Percentiles rank a stretch among this genome's conserved stretches.
phyloP scores from a whole-genome alignment of 2,888 invertebrate genomes.

The Acleris sparsana region DNA sequence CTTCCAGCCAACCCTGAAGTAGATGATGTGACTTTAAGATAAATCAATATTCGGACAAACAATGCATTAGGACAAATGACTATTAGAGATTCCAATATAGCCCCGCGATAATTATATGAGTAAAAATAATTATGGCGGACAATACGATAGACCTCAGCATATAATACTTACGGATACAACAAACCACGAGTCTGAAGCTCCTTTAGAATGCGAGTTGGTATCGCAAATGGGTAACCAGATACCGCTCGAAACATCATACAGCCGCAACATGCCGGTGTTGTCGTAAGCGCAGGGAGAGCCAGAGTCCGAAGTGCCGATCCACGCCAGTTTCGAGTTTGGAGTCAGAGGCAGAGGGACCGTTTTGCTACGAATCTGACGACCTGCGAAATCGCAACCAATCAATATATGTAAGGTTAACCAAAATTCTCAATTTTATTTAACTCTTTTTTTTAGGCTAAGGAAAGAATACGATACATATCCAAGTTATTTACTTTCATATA shows the following conservation, averaged over 20 bases:
- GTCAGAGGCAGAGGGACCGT: slow-evolving; percentile 86
- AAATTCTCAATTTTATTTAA: neutral
- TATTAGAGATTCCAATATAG: too few relatives aligned
- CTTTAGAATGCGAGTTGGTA: slow-evolving; percentile 84
- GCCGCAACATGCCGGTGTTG: slow-evolving; percentile 88
- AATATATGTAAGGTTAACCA: neutral
- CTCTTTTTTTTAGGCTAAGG: too few relatives aligned
- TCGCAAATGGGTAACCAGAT: slow-evolving; percentile 93
- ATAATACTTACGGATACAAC: slow-evolving; percentile 81
- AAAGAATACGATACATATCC: too few relatives aligned
- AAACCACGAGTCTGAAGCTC: slow-evolving; percentile 74
- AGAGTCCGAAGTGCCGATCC: slow-evolving; percentile 92
- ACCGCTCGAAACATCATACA: slow-evolving; percentile 87
- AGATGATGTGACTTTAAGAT: too few relatives aligned
- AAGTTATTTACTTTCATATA: too few relatives aligned
- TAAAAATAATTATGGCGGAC: too few relatives aligned
- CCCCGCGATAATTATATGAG: too few relatives aligned
- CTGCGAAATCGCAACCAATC: slow-evolving; percentile 47
- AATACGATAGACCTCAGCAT: neutral
- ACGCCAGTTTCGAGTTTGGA: slow-evolving; percentile 86
- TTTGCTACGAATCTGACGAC: slow-evolving; percentile 72
- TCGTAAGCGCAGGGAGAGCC: slow-evolving; percentile 92
- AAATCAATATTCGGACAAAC: too few relatives aligned
- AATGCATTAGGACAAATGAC: too few relatives aligned
- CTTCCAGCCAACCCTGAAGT: too few relatives aligned